Evolutionary conservation across 2,888 invertebrate genomes (phyloP).

Genomic region (Tolmerus cingulatus): DNA sequence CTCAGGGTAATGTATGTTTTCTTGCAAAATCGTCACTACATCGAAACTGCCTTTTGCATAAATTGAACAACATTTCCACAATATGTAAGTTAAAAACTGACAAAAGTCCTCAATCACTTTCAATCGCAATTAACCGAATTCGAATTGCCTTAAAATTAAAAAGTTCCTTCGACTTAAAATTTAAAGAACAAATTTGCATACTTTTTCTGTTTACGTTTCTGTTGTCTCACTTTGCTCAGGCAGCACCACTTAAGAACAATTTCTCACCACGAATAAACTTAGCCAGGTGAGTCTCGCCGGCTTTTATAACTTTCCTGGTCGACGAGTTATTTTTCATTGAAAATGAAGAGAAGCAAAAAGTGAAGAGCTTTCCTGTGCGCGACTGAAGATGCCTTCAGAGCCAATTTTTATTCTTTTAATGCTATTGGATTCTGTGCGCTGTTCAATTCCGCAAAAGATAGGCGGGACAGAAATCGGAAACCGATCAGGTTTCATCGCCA

Average conservation of each 20-base stretch:
- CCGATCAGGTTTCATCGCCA: neutral
- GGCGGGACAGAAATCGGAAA: neutral
- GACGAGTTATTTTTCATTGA: neutral
- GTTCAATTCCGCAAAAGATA: neutral
- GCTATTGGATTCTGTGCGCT: neutral
- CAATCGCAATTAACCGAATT: neutral
- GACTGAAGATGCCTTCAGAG: neutral
- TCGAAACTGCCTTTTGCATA: neutral
- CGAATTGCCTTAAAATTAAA: neutral
- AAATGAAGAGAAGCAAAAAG: constrained; percentile 2
- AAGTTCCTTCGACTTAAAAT: neutral
- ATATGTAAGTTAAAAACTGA: neutral
- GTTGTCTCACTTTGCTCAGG: neutral
- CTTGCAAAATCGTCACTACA: neutral
- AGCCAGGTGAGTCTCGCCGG: neutral
- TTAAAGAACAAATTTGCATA: neutral
- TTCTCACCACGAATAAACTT: constrained; percentile 6
- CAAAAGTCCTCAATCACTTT: neutral
- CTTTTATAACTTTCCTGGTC: constrained; percentile 23
- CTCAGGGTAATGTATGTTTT: neutral
- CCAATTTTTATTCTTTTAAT: neutral
- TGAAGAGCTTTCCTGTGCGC: constrained; percentile 19
- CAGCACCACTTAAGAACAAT: neutral
- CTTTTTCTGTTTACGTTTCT: constrained; percentile 19
- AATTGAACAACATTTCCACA: neutral